Evolutionary conservation across 2,113 vertebrate genomes (phyloP).

Genomic region (Mellivora capensis): DNA sequence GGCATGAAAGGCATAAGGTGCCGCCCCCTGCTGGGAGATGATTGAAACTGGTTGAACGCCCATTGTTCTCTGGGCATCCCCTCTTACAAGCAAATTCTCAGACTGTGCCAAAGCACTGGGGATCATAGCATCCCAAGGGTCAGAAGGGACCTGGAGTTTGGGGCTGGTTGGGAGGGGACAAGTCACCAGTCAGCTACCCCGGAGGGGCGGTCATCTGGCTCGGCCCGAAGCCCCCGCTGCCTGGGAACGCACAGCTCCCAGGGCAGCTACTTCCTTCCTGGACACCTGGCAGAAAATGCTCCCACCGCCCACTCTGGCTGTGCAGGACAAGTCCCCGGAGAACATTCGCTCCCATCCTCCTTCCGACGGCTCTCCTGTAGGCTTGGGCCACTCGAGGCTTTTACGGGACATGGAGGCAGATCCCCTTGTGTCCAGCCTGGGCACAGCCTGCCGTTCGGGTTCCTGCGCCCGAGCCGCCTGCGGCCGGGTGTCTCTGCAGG

Average conservation of each 20-base stretch:
- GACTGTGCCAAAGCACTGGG: accelerated
- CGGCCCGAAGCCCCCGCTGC: background rate
- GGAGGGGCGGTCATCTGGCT: background rate
- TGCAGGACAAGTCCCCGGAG: background rate
- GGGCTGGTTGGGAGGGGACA: background rate
- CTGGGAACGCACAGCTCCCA: background rate
- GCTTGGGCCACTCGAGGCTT: background rate
- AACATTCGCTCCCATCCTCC: accelerated
- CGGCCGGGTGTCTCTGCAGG: accelerated
- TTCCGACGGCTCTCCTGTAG: background rate
- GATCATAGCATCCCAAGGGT: too few relatives aligned
- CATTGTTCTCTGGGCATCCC: accelerated
- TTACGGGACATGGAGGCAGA: background rate
- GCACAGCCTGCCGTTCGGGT: accelerated
- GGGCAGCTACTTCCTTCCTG: background rate
- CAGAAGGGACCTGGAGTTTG: background rate
- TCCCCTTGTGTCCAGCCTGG: accelerated
- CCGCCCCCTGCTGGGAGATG: background rate
- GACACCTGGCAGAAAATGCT: background rate
- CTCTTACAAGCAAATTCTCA: background rate
- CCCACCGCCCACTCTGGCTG: background rate
- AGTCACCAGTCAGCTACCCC: too few relatives aligned
- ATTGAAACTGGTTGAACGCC: accelerated
- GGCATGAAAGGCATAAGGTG: background rate
- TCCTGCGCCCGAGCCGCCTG: background rate